Percentiles rank a stretch among this genome's conserved stretches.
Conservation (phyloP, 2,113 vertebrate species). For the Larimichthys polyactis region DNA sequence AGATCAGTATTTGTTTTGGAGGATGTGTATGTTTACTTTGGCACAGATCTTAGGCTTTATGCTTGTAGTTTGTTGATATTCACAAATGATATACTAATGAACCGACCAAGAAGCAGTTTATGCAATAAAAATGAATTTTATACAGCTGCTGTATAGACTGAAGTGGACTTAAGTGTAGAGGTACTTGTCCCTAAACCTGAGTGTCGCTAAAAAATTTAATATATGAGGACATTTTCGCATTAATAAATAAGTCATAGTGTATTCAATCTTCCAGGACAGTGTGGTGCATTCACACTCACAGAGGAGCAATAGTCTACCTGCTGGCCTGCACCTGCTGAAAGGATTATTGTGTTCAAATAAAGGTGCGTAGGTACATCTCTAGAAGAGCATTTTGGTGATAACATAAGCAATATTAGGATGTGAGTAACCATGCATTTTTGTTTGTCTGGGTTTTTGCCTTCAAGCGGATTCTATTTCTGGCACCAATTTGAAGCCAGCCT, state of each 20-base stretch:
- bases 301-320: constrained; percentile 15
- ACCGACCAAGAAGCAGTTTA: neutral
- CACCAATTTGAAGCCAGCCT: constrained; percentile 9
- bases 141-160: neutral
- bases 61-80: neutral
- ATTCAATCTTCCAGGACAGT: constrained; percentile 61
- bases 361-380: neutral
- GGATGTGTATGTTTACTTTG: neutral
- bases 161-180: constrained; percentile 1
- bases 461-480: constrained; percentile 44
- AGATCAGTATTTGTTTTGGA: constrained; percentile 54
- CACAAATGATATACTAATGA: neutral
- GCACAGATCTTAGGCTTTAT: neutral
- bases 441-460: constrained; percentile 2
- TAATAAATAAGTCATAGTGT: constrained; percentile 76
- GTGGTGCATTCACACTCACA: constrained; percentile 20
- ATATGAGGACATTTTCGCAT: constrained; percentile 64
- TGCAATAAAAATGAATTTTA: neutral
- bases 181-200: constrained; percentile 26
- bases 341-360: constrained; percentile 2
- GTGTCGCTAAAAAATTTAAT: constrained; percentile 58
- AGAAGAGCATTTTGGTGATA: neutral
- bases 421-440: neutral
- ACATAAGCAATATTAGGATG: neutral
- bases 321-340: constrained; percentile 19